phyloP scores from a whole-genome alignment of 2,888 invertebrate species.

The Mesoligia furuncula region DNA sequence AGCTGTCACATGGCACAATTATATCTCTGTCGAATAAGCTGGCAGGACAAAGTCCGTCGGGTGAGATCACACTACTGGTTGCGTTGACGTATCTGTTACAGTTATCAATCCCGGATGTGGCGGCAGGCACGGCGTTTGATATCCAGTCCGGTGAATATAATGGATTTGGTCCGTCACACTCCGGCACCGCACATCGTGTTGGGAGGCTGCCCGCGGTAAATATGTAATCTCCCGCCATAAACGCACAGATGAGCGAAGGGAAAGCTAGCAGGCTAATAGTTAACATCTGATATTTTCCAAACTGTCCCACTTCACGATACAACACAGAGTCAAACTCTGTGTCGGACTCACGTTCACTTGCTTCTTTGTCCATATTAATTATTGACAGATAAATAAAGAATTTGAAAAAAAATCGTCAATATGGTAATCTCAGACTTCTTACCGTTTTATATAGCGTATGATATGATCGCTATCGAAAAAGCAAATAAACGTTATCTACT shows the following conservation, averaged over 20 bases:
- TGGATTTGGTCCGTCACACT: constrained; percentile 78
- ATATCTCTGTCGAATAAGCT: constrained; percentile 77
- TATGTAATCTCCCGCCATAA: constrained; percentile 84
- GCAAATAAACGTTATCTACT: constrained; percentile 66
- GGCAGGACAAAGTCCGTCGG: constrained; percentile 74
- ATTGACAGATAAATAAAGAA: constrained; percentile 52
- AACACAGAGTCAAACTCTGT: constrained; percentile 80
- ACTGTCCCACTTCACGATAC: constrained; percentile 80
- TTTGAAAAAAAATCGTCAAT: constrained; percentile 56
- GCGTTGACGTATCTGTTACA: constrained; percentile 79
- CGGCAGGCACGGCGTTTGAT: constrained; percentile 78
- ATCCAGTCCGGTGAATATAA: constrained; percentile 82
- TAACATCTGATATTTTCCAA: constrained; percentile 83
- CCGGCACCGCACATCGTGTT: constrained; percentile 79
- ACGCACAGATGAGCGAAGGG: constrained; percentile 80
- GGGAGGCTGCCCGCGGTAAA: constrained; percentile 84
- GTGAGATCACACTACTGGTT: constrained; percentile 62
- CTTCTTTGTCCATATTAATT: constrained; percentile 65
- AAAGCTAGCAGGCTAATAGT: constrained; percentile 77
- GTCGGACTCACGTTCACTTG: constrained; percentile 70
- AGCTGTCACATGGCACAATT: constrained; percentile 79
- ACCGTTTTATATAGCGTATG: constrained; percentile 68
- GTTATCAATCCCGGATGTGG: constrained; percentile 79
- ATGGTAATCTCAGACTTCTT: constrained; percentile 61
- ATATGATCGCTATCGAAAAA: constrained; percentile 61